phyloP scores from a whole-genome alignment of 2,888 invertebrate genomes.

The Notocelia uddmanniana region DNA sequence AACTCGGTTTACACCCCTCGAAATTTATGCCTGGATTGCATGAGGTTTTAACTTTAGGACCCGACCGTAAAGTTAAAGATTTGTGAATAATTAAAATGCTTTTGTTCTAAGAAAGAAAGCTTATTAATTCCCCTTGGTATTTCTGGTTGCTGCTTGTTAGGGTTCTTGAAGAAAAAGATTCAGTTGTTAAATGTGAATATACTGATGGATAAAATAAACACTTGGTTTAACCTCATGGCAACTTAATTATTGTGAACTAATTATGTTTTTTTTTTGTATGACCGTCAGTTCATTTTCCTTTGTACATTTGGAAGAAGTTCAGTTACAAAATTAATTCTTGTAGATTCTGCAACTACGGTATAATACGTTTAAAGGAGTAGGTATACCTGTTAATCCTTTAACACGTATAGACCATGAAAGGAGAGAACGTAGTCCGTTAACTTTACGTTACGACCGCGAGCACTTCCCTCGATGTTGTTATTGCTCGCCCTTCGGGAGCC shows the following conservation, averaged over 20 bases:
- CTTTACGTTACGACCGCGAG: constrained; percentile 63
- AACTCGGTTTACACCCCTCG: constrained; percentile 63
- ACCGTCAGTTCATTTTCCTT: not conserved
- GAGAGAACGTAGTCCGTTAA: constrained; percentile 59
- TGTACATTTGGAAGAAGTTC: not conserved
- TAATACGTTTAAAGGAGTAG: constrained; percentile 1
- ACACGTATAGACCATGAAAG: constrained; percentile 57
- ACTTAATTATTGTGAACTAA: too few relatives aligned
- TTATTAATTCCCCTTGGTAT: constrained; percentile 21
- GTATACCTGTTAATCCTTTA: constrained; percentile 49
- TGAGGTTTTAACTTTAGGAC: constrained; percentile 56
- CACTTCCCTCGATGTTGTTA: constrained; percentile 73
- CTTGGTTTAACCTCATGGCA: too few relatives aligned
- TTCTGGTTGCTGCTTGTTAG: constrained; percentile 18
- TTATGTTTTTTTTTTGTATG: not conserved
- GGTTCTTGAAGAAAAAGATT: not conserved
- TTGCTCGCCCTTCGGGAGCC: constrained; percentile 72
- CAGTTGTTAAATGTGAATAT: not conserved
- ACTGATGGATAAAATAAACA: not conserved
- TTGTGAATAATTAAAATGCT: constrained; percentile 41
- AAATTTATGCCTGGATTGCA: constrained; percentile 66
- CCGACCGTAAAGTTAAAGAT: constrained; percentile 47
- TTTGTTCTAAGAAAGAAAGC: constrained; percentile 42
- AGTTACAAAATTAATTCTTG: not conserved
- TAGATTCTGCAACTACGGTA: not conserved